Base-by-base conservation (phyloP, 2,888 invertebrate genomes). In the Linnaemya vulpina region DNA sequence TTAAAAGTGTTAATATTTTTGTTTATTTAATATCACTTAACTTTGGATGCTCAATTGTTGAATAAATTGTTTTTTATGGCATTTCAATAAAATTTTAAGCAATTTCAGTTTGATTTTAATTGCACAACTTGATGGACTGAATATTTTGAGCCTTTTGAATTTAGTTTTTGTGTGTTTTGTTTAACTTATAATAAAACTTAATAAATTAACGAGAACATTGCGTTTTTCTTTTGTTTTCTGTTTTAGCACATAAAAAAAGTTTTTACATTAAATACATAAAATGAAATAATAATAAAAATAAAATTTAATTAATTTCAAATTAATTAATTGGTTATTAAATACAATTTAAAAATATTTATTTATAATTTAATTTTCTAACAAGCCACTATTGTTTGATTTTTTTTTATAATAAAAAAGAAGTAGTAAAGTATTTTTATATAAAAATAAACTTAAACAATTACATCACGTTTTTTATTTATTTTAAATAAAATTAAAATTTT, bases 401-500 rank as follows among this genome's bases (percentile, higher is more conserved):
- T 71, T 67, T 58, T 76, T 62, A 60, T 58, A 62, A 49, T 60
- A 58, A 58, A 43, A 71, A 60, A 60, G 40, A 35, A 13, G n/a
- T 60, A 53, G 15, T 74, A 51, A 40, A 25, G 38, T 46, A 75
- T 67, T 67, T 55, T 51, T 71, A 43, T 55, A 73, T 81, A 83
- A 75, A 74, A 78, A 20, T 73, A 71, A 83, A 83, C 86, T 86
- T 87, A 86, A 80, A 84, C 78, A 86, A 83, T 86, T 87, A 88
- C 87, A 88, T 88, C 87, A 88, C 87, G 84, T 80, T 86, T 86
- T 70, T 75, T 65, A 49, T 73, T 67, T 75, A 65, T 83, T 75
- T 83, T 65, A 60, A 74, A 73, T 83, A 78, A 51, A 55, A 62
- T 60, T 81, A 68, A 71, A 22, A 43, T 51, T 85, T 60, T 71